A percentile compares a stretch with the other conserved stretches of the same genome.
Conservation (phyloP, 1,140 invertebrate species). For the Eupeodes corollae region DNA sequence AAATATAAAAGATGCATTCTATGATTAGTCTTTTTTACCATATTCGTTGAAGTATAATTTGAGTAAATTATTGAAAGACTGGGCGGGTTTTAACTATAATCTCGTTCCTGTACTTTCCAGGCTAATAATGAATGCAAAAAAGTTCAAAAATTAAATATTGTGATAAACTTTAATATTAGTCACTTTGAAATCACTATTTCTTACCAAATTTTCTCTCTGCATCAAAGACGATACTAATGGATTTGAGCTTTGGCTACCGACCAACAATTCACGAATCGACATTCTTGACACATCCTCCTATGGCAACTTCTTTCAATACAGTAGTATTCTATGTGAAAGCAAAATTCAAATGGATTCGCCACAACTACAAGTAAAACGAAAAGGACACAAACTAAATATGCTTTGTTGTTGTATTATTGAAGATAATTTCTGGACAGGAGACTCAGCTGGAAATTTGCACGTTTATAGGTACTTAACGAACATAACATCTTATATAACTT, state of each 20-base stretch:
- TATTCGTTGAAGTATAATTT: too few species aligned
- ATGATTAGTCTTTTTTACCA: too few species aligned
- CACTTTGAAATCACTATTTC: too few species aligned
- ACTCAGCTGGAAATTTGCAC: slow-evolving; percentile 66
- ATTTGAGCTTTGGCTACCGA: slow-evolving; percentile 58
- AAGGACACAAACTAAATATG: slow-evolving; percentile 27
- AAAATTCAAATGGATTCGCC: slow-evolving; percentile 18
- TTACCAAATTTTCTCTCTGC: neutral
- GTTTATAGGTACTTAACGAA: slow-evolving; percentile 48
- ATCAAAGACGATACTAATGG: slow-evolving; percentile 28
- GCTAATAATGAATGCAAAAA: too few species aligned
- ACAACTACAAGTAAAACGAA: slow-evolving; percentile 17
- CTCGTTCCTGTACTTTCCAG: too few species aligned
- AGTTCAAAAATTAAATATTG: too few species aligned
- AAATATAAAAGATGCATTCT: too few species aligned
- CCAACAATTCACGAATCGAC: slow-evolving; percentile 58
- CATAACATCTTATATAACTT: neutral
- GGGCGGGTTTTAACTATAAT: too few species aligned
- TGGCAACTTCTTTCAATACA: slow-evolving; percentile 35
- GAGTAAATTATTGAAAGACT: too few species aligned
- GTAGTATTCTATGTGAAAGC: slow-evolving; percentile 24
- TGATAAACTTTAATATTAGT: too few species aligned
- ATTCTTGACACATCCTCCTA: slow-evolving; percentile 47
- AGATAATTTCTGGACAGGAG: slow-evolving; percentile 72
- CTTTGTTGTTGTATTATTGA: slow-evolving; percentile 47